These are phyloP conservation scores for Paralichthys olivaceus DNA, from an alignment of 2,113 vertebrate genomes.

Conservation along the genomic window DNA sequence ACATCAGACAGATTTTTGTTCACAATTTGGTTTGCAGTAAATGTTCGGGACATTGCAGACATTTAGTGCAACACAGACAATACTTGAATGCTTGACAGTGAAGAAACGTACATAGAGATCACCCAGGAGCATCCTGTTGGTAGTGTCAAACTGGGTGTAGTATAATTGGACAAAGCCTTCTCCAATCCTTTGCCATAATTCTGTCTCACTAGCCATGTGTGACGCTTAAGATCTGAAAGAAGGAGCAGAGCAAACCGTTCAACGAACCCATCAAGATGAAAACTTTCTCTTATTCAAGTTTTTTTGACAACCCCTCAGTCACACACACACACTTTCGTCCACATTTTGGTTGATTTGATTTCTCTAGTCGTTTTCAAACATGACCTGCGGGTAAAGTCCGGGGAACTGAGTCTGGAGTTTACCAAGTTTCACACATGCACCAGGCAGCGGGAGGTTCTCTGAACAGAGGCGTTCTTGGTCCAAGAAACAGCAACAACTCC, in stretches of 20 bases:
- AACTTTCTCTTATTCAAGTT: too few relatives aligned
- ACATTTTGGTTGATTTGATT: too few relatives aligned
- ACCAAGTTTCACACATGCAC: too few relatives aligned
- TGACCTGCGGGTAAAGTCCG: too few relatives aligned
- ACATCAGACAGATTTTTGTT: background rate
- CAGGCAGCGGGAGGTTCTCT: too few relatives aligned
- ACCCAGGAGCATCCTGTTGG: constrained; percentile 72
- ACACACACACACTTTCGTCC: too few relatives aligned
- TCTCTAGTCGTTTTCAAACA: too few relatives aligned
- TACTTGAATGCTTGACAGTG: background rate
- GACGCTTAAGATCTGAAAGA: constrained; percentile 45
- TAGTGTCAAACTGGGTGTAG: constrained; percentile 78
- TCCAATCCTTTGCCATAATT: constrained; percentile 81
- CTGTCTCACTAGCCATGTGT: constrained; percentile 76
- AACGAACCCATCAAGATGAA: too few relatives aligned
- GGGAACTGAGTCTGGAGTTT: too few relatives aligned
- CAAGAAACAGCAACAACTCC: too few relatives aligned
- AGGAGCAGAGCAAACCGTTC: background rate
- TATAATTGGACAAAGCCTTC: constrained; percentile 79
- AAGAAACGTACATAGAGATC: constrained; percentile 77
- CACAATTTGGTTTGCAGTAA: background rate
- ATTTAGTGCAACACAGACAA: background rate
- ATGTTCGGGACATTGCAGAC: background rate
- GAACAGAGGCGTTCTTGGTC: too few relatives aligned
- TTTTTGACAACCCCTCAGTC: too few relatives aligned